Evolutionary conservation across 1,140 invertebrate species (phyloP).

Genomic region (Monomorium pharaonis): DNA sequence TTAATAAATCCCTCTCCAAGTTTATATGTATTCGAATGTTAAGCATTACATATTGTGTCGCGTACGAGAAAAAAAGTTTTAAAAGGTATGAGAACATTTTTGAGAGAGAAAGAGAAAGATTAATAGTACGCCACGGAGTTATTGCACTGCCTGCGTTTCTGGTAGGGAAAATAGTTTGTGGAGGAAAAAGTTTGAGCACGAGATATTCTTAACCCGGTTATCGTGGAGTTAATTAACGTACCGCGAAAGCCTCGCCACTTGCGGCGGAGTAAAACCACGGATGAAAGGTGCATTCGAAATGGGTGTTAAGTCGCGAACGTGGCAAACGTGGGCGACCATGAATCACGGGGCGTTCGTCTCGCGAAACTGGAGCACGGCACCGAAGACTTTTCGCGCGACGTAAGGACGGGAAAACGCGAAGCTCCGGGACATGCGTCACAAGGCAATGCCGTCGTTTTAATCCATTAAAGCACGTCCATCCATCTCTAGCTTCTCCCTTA

Average conservation of each 20-base stretch:
- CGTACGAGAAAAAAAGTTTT: slow-evolving; percentile 10
- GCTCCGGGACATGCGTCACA: slow-evolving; percentile 1
- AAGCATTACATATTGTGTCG: slow-evolving; percentile 12
- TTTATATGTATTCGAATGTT: background rate
- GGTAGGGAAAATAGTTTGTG: background rate
- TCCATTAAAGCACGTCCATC: background rate
- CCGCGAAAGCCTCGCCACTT: background rate
- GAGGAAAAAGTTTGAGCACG: slow-evolving; percentile 21
- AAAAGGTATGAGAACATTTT: no score
- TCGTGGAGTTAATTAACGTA: slow-evolving; percentile 48
- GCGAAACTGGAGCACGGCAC: slow-evolving; percentile 49
- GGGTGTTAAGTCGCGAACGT: slow-evolving; percentile 48
- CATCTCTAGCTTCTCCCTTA: background rate
- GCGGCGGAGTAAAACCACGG: slow-evolving; percentile 39
- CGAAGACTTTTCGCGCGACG: slow-evolving; percentile 38
- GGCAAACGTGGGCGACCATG: slow-evolving; percentile 50
- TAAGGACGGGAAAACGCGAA: background rate
- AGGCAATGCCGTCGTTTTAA: background rate
- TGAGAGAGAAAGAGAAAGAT: slow-evolving; percentile 21
- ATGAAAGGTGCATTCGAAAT: slow-evolving; percentile 57
- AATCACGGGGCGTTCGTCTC: slow-evolving; percentile 46
- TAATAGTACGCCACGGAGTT: slow-evolving; percentile 26
- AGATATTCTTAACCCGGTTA: slow-evolving; percentile 51
- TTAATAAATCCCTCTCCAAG: background rate
- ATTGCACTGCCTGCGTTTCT: slow-evolving; percentile 1